Conservation (phyloP, 2,113 vertebrate species). For the Neogale vison region DNA sequence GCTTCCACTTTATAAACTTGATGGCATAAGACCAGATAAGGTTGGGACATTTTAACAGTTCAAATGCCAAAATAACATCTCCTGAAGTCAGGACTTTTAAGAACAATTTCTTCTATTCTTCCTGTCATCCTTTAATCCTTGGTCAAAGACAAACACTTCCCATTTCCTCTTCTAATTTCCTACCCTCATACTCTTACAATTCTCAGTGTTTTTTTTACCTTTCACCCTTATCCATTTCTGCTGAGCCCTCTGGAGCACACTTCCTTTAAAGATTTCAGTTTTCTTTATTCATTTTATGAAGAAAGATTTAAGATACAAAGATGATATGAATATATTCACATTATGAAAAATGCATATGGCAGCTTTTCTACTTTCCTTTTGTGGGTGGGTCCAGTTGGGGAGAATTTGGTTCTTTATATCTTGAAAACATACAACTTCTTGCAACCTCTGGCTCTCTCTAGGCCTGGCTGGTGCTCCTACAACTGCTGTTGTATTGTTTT, state of each 20-base stretch:
- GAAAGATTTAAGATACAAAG: not conserved
- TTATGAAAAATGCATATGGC: not conserved
- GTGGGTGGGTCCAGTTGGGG: not conserved
- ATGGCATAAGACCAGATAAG: not conserved
- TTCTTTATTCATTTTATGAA: not conserved
- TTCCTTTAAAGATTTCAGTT: not conserved
- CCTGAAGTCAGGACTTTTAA: not conserved
- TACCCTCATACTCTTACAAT: not conserved
- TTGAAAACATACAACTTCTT: not conserved
- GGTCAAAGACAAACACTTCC: not conserved
- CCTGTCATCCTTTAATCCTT: not conserved
- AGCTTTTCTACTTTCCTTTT: not conserved
- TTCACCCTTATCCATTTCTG: not conserved
- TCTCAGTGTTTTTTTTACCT: not conserved
- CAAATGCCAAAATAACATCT: not conserved
- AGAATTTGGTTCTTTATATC: not conserved
- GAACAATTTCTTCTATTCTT: not conserved
- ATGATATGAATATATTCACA: not conserved
- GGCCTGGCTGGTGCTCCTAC: not conserved
- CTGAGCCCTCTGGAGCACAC: not conserved
- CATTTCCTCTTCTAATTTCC: not conserved
- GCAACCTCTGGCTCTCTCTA: not conserved
- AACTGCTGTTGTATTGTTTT: not conserved
- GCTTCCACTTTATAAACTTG: not conserved
- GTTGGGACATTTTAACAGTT: not conserved